Conservation (phyloP, 1,140 invertebrate genomes). For the Plectus sambesii region DNA sequence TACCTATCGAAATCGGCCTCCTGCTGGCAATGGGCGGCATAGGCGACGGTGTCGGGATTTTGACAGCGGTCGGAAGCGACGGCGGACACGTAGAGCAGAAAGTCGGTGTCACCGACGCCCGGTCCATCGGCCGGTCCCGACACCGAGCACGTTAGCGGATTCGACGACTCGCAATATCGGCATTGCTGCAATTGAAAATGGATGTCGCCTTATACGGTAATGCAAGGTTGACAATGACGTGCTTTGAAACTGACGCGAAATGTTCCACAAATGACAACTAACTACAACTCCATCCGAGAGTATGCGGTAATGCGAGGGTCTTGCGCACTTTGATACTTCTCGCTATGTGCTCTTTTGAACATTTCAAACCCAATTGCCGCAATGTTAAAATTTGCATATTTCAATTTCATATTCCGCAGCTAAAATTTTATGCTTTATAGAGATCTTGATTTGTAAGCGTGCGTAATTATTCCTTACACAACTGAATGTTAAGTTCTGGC, state of each 20-base stretch:
- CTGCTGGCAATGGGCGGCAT: constrained; percentile 96
- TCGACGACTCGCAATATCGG: constrained; percentile 23
- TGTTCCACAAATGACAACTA: constrained; percentile 5
- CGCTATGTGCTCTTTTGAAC: too few species aligned
- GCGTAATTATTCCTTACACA: too few species aligned
- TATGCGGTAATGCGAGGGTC: too few species aligned
- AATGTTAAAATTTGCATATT: too few species aligned
- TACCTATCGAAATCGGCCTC: constrained; percentile 55
- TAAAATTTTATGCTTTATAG: too few species aligned
- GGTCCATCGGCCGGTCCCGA: constrained; percentile 30
- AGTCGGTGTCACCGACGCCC: constrained; percentile 77
- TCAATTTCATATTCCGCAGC: too few species aligned
- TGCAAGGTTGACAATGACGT: constrained; percentile 1
- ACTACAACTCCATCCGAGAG: background rate
- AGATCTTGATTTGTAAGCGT: too few species aligned
- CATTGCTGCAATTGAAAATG: constrained; percentile 22
- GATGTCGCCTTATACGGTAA: constrained; percentile 2
- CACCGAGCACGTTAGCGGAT: constrained; percentile 26
- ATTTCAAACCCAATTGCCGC: too few species aligned
- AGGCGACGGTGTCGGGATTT: constrained; percentile 79
- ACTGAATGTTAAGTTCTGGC: too few species aligned
- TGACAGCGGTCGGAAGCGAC: constrained; percentile 78
- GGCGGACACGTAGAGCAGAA: constrained; percentile 91
- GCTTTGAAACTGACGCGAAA: constrained; percentile 8
- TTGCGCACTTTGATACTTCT: too few species aligned